These are phyloP conservation scores for Monomorium pharaonis DNA, from an alignment of 1,140 invertebrate genomes.

Conservation along the genomic window DNA sequence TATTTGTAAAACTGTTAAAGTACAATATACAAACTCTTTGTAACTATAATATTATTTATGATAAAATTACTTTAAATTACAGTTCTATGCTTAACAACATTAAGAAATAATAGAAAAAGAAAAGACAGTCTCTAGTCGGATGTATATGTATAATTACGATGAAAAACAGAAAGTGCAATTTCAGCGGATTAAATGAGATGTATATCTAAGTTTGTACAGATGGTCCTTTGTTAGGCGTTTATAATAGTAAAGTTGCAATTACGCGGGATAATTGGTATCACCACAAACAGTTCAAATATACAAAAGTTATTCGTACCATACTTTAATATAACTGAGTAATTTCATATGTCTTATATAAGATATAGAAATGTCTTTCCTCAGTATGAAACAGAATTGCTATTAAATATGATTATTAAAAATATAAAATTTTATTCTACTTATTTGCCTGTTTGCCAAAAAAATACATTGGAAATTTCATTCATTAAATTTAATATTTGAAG, in stretches of 20 bases:
- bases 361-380: not conserved
- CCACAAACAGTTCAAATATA: slow-evolving; percentile 36
- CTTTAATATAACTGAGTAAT: not conserved
- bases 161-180: slow-evolving; percentile 34
- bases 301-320: not conserved
- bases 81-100: not conserved
- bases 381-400: not conserved
- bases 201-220: slow-evolving; percentile 48
- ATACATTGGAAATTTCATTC: not conserved
- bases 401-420: slow-evolving; percentile 4
- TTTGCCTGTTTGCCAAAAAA: not conserved
- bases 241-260: slow-evolving; percentile 32
- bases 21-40: not conserved
- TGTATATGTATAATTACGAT: slow-evolving; percentile 9
- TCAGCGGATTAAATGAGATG: slow-evolving; percentile 15
- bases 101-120: not conserved
- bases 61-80: not conserved
- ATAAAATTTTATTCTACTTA: not conserved
- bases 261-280: not conserved
- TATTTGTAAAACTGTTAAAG: not conserved
- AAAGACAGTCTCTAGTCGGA: not conserved
- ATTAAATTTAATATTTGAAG: slow-evolving; percentile 18
- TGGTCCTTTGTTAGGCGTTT: slow-evolving; percentile 34
- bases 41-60: not conserved
- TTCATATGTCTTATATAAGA: not conserved